Base-by-base conservation (phyloP, 2,888 invertebrate species). In the Brenthis daphne region DNA sequence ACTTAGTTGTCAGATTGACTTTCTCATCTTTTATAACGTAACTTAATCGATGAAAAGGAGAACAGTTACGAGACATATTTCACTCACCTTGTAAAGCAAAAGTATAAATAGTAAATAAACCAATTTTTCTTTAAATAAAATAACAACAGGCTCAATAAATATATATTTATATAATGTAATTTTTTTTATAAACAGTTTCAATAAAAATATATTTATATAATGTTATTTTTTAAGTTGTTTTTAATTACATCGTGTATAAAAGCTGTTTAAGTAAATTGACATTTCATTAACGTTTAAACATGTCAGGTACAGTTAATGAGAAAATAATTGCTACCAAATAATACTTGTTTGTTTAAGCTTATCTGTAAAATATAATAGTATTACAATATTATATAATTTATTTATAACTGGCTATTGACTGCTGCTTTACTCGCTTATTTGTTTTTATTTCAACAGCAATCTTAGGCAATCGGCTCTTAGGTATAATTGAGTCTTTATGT, bases 261-360 rank as follows among this genome's bases (percentile, higher is more conserved):
- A 16, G 60, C 47, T 5, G 29, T n/a, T 50, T 33, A 33, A 53
- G 33, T 63, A 53, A 63, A 63, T 63, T 53, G 63, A 63, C 53
- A 20, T 63, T 63, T 63, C 63, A 63, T 63, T 63, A 63, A 63
- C 53, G 63, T 60, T 50, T 60, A 43, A 43, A 43, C 53, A 43
- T 63, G 51, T 53, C 63, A 53, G 63, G 16, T 63, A 63, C 37
- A 63, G 63, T 53, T 63, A 53, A 53, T 43, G 63, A 53, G 63
- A 53, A 43, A 61, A 61, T 53, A 63, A 61, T 61, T 63, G 53
- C 37, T 43, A 20, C 37, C 33, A 33, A 60, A 50, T 29, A 12
- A 11, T 29, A 48, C 48, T 13, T 5, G n/a, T 24, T 29, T 43
- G 37, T 43, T 11, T 43, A 43, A 11, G 3, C 37, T 43, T 43